Conservation (phyloP, 2,113 vertebrate genomes). For the Rattus norvegicus region GRCr8 NC_086033.1:38333001-38333500, state of each 20-base stretch:
- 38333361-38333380: too few species aligned
- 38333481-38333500: neutral
- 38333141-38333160: neutral
- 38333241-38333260: neutral
- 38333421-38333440: neutral
- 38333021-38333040: neutral
- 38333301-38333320: neutral
- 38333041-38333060: neutral
- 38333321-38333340: neutral
- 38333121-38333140: neutral
- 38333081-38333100: neutral
- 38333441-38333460: neutral
- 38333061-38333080: neutral
- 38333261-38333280: neutral
- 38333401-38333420: neutral
- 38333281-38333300: neutral
- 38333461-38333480: neutral
- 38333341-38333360: neutral
- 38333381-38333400: neutral
- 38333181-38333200: neutral
- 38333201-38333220: neutral
- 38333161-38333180: neutral
- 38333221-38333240: neutral
- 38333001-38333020: neutral
- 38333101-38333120: neutral